These are phyloP conservation scores for Harpalus rufipes DNA, from an alignment of 2,888 invertebrate genomes.

Conservation along the genomic window DNA sequence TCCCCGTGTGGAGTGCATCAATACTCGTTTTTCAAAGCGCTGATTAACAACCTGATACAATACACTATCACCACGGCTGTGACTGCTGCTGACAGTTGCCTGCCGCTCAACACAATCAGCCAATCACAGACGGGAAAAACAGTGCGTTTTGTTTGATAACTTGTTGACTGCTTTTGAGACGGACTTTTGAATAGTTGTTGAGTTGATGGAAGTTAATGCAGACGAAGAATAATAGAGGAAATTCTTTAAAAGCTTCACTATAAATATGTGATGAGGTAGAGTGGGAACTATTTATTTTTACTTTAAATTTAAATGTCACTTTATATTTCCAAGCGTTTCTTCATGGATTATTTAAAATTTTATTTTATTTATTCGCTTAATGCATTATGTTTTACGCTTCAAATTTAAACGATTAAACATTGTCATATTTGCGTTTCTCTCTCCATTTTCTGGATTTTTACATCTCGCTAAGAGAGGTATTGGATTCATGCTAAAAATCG, in stretches of 20 bases:
- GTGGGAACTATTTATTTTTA: background rate
- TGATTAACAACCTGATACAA: background rate
- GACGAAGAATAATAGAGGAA: background rate
- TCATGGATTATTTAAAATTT: background rate
- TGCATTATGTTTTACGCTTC: background rate
- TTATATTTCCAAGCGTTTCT: background rate
- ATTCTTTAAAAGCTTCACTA: background rate
- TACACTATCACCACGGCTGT: background rate
- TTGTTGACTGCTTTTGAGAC: background rate
- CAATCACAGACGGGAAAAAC: background rate
- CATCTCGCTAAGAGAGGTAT: too few species aligned
- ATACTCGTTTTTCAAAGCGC: slow-evolving; percentile 5
- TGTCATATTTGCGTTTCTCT: too few species aligned
- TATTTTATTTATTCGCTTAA: background rate
- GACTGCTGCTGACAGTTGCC: slow-evolving; percentile 1
- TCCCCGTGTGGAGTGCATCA: background rate
- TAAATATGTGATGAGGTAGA: background rate
- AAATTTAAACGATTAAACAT: too few species aligned
- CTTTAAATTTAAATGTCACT: background rate
- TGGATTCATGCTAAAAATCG: too few species aligned
- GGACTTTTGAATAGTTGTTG: background rate
- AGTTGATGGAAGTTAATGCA: background rate
- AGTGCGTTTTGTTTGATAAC: background rate
- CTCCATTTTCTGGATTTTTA: too few species aligned
- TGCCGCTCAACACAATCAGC: background rate